These are phyloP conservation scores for Branchellion lobata DNA, from an alignment of 2,888 invertebrate genomes.

Conservation along the genomic window DNA sequence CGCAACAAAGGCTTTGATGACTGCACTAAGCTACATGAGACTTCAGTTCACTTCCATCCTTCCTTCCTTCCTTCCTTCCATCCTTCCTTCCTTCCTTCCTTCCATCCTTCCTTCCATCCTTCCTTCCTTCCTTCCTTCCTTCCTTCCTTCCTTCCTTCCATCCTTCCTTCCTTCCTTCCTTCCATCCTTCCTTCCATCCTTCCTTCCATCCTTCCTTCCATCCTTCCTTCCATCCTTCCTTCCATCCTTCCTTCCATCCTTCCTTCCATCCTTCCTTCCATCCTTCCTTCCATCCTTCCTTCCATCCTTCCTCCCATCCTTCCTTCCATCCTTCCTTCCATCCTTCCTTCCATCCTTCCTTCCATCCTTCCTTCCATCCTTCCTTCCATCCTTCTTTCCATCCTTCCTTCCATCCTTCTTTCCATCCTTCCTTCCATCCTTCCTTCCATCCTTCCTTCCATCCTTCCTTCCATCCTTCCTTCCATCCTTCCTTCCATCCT, in stretches of 20 bases:
- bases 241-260: background rate
- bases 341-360: conserved; percentile 4
- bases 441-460: conserved; percentile 3
- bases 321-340: background rate
- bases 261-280: background rate
- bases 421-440: conserved; percentile 26
- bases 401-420: conserved; percentile 14
- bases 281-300: background rate
- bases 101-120: too few relatives aligned
- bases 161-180: too few relatives aligned
- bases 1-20: too few relatives aligned
- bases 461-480: background rate
- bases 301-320: too few relatives aligned
- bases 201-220: background rate
- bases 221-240: background rate
- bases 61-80: too few relatives aligned
- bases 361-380: background rate
- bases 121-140: too few relatives aligned
- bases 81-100: too few relatives aligned
- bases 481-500: background rate
- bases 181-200: background rate
- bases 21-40: too few relatives aligned
- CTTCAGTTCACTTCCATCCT: background rate
- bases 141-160: too few relatives aligned
- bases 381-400: conserved; percentile 3